Evolutionary conservation across 2,888 invertebrate species (phyloP), one percentile per base, ranked within the genome.

Genomic region (Trichopoda pennipes): DNA sequence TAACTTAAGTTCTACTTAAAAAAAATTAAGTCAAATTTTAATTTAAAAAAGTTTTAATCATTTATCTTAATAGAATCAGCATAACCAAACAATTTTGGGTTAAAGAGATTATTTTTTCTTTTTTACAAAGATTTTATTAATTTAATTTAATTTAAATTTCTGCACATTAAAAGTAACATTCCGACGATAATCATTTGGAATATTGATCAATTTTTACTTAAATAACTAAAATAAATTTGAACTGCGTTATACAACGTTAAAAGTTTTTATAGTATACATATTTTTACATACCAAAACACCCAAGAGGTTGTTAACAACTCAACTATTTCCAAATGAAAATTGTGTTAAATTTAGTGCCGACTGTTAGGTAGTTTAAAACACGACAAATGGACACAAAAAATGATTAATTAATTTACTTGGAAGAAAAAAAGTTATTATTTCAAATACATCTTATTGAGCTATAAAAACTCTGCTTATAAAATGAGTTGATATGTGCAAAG

Each of bases 241-340:
- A 12, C 38, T 38, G 3, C 38, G 38, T 3, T 38, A 38, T 1
- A 38, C 38, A 38, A 38, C 3, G 2, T 12, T 6, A 38, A 38
- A 10, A 38, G 3, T 2, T 12, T 38, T 38, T 7, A 3, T 12
- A 10, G 12, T 0, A 38, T 38, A 38, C 12, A 38, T 38, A 2
- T 38, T 38, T 38, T 38, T 2, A 12, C 32, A 23, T 14, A 49
- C 42, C 21, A 21, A 72, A 38, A 28, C 23, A 61, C 17, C 53
- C 63, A 63, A 72, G 44, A 63, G 74, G 53, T 74, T 69, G 72
- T 58, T 81, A 55, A 38, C 38, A 74, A 78, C 69, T 77, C 64
- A 68, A 58, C 44, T 64, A 28, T 9, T 70, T 78, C 23, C 69
- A 42, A 74, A 69, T 53, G 47, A 72, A 49, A 68, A 42, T 63